phyloP scores from a whole-genome alignment of 2,113 vertebrate genomes.

The Bufo bufo region DNA sequence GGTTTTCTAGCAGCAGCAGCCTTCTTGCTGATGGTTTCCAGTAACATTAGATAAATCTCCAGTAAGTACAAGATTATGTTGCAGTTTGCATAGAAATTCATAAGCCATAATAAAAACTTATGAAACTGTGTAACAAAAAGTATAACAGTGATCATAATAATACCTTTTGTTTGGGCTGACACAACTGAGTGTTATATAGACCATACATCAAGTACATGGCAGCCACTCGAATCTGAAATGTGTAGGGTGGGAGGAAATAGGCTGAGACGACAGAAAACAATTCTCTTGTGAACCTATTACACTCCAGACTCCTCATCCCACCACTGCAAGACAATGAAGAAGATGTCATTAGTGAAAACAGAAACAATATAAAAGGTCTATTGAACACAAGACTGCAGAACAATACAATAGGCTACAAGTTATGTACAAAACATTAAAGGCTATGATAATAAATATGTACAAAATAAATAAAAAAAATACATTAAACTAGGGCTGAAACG shows the following conservation, averaged over 20 bases:
- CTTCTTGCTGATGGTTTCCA: no score
- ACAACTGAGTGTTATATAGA: conserved; percentile 79
- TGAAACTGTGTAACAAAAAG: no score
- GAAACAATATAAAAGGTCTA: not conserved
- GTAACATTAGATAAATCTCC: no score
- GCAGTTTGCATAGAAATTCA: no score
- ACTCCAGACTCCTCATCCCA: conserved; percentile 70
- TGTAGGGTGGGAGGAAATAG: conserved; percentile 86
- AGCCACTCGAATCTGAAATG: conserved; percentile 93
- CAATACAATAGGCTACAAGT: not conserved
- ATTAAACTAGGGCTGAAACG: no score
- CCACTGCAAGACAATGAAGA: conserved; percentile 73
- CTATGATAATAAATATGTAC: not conserved
- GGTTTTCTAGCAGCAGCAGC: no score
- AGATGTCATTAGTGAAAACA: not conserved
- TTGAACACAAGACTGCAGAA: not conserved
- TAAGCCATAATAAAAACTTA: no score
- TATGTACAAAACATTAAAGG: not conserved
- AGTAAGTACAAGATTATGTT: no score
- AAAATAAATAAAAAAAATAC: not conserved
- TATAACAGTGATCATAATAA: no score
- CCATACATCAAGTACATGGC: conserved; percentile 90
- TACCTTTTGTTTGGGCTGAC: conserved; percentile 85
- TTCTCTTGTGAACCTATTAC: conserved; percentile 78
- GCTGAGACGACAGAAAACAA: conserved; percentile 73